Percentiles rank a stretch among this genome's conserved stretches.
Conservation (phyloP, 2,797 vertebrate species). For the Macroramphosus scolopax region DNA sequence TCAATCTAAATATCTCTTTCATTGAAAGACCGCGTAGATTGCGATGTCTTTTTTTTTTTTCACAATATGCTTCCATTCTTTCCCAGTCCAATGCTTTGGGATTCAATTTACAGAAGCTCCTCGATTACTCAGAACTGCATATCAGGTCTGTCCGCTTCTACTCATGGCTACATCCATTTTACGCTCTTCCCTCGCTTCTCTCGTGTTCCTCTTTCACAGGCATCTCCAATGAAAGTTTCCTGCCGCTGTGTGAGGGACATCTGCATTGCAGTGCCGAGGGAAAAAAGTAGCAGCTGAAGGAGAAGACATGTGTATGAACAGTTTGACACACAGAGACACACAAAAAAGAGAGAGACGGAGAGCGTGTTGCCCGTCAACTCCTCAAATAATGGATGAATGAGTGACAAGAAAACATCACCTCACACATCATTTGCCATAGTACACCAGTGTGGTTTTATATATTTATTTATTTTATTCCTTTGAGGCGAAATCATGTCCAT, state of each 20-base stretch:
- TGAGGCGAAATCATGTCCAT: conserved; percentile 49
- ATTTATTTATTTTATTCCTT: conserved; percentile 11
- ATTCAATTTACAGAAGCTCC: conserved; percentile 7
- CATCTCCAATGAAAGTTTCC: conserved; percentile 58
- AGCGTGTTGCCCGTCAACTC: conserved; percentile 46
- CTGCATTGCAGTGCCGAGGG: conserved; percentile 79
- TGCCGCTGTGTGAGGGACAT: conserved; percentile 63
- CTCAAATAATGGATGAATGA: conserved; percentile 47
- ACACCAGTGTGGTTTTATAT: conserved; percentile 1
- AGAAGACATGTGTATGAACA: conserved; percentile 36
- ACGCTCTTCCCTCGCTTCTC: conserved; percentile 20
- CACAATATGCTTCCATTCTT: conserved; percentile 38
- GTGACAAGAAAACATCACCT: conserved; percentile 45
- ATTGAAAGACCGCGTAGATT: conserved; percentile 52
- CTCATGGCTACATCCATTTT: conserved; percentile 28
- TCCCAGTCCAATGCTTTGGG: conserved; percentile 1
- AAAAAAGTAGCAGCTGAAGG: conserved; percentile 40
- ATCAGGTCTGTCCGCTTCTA: conserved; percentile 8
- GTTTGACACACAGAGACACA: conserved; percentile 22
- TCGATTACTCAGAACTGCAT: conserved; percentile 8
- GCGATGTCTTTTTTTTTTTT: too few relatives aligned
- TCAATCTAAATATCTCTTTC: too few relatives aligned
- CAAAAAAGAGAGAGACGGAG: conserved; percentile 13
- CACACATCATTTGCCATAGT: conserved; percentile 44
- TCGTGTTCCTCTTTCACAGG: conserved; percentile 44